Evolutionary conservation across 2,113 vertebrate species (phyloP).

Genomic region (Morphnarchus princeps): DNA sequence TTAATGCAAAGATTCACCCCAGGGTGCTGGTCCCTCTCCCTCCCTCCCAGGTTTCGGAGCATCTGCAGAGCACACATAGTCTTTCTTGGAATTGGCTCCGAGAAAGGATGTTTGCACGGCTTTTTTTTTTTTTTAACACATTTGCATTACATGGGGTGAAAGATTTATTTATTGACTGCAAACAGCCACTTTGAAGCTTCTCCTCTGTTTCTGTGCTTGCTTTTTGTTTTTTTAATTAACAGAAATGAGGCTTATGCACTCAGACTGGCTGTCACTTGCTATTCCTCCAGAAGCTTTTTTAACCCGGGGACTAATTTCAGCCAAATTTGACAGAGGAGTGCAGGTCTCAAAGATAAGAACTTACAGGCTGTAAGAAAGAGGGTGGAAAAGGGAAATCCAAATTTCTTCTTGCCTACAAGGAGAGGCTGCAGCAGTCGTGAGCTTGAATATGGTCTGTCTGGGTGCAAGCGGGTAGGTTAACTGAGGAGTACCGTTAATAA

Average conservation of each 20-base stretch:
- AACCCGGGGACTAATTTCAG: background rate
- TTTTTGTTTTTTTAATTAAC: background rate
- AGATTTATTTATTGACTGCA: background rate
- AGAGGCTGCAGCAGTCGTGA: background rate
- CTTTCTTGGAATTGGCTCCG: background rate
- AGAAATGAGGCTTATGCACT: background rate
- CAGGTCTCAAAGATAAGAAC: background rate
- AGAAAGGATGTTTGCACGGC: background rate
- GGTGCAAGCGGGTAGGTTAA: rapidly evolving
- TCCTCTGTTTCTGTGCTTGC: background rate
- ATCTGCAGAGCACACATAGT: background rate
- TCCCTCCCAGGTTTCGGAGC: background rate
- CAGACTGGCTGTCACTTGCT: background rate
- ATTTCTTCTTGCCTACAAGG: background rate
- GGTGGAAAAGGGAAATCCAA: background rate
- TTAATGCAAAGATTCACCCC: background rate
- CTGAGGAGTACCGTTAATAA: background rate
- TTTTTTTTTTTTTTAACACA: background rate
- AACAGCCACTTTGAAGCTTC: background rate
- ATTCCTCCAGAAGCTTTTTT: background rate
- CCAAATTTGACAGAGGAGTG: background rate
- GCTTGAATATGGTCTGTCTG: background rate
- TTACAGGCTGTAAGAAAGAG: background rate
- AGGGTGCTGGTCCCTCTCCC: background rate
- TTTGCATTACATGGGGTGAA: background rate